Conservation (phyloP, 1,140 invertebrate species). For the Chelonus insularis region DNA sequence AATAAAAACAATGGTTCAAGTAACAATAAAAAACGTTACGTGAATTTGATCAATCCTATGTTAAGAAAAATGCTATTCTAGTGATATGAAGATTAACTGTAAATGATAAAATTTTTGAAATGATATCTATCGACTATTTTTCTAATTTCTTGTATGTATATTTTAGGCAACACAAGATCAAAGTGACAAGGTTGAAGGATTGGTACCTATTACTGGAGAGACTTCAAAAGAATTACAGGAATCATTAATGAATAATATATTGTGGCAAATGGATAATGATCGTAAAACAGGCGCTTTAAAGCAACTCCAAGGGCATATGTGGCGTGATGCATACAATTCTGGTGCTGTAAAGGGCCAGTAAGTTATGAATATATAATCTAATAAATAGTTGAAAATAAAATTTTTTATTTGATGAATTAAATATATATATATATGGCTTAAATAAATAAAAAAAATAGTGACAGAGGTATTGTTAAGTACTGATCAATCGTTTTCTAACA, state of each 20-base stretch:
- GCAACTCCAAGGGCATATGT: constrained; percentile 85
- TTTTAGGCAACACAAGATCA: constrained; percentile 62
- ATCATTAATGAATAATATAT: constrained; percentile 68
- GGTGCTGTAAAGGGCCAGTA: constrained; percentile 85
- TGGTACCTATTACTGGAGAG: constrained; percentile 61
- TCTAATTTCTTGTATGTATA: constrained; percentile 6
- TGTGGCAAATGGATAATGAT: constrained; percentile 81
- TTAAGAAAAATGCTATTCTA: too few species aligned
- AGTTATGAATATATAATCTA: constrained; percentile 57
- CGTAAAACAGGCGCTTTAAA: constrained; percentile 82
- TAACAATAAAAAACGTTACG: too few species aligned
- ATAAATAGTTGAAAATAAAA: constrained; percentile 10
- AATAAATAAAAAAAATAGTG: too few species aligned
- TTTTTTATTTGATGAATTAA: neutral
- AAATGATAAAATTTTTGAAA: constrained; percentile 1
- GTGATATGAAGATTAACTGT: too few species aligned
- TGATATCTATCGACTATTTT: constrained; percentile 12
- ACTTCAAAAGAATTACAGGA: constrained; percentile 64
- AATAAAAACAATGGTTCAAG: too few species aligned
- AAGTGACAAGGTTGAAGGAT: constrained; percentile 62
- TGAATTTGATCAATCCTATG: too few species aligned
- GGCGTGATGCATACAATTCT: constrained; percentile 79
- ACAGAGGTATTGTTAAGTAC: neutral
- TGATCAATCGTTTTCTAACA: neutral
- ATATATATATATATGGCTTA: neutral